A percentile compares a stretch with the other conserved stretches of the same genome.
Conservation (phyloP, 2,888 invertebrate species). For the Hypercompe scribonia region DNA sequence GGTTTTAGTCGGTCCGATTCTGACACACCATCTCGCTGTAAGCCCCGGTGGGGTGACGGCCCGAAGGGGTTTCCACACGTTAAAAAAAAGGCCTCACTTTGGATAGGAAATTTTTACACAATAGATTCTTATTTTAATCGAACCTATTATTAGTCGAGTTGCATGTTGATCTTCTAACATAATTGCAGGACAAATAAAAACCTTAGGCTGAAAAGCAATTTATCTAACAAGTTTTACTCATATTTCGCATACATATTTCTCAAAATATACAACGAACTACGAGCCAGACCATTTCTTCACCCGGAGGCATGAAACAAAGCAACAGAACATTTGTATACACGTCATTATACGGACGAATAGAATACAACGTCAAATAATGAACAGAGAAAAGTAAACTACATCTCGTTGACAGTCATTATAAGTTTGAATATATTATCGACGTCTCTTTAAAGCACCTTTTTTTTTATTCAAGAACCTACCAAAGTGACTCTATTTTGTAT, state of each 20-base stretch:
- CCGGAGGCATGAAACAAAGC: neutral
- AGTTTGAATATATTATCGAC: slow-evolving; percentile 3
- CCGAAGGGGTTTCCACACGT: too few species aligned
- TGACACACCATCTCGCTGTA: too few species aligned
- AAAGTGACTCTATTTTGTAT: too few species aligned
- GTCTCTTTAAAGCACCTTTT: neutral
- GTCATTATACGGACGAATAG: slow-evolving; percentile 17
- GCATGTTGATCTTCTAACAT: neutral
- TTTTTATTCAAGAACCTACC: too few species aligned
- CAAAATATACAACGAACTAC: neutral
- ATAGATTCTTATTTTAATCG: neutral
- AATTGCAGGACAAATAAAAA: neutral
- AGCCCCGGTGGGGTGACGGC: too few species aligned
- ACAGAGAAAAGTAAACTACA: neutral
- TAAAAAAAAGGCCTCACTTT: too few species aligned
- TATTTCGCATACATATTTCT: neutral
- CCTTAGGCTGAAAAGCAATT: neutral
- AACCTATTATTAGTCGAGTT: neutral
- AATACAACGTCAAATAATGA: slow-evolving; percentile 8
- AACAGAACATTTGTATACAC: slow-evolving; percentile 10
- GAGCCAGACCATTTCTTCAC: neutral
- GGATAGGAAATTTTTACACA: too few species aligned
- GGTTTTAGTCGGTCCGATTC: too few species aligned
- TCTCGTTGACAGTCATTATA: slow-evolving; percentile 2
- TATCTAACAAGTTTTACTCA: neutral